phyloP scores from a whole-genome alignment of 2,797 vertebrate species.

The Lutra lutra region DNA sequence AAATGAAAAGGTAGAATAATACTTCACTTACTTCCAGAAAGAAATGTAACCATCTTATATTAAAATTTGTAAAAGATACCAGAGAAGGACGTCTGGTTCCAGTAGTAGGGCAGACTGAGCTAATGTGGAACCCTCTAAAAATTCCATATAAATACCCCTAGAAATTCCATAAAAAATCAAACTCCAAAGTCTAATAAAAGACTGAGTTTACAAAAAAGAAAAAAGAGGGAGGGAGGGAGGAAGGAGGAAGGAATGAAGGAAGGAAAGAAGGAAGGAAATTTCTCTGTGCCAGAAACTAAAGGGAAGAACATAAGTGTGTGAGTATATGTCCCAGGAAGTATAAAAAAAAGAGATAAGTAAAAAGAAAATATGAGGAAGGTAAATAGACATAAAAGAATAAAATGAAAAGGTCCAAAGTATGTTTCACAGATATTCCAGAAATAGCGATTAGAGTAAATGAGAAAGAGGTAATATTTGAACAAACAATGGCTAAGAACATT shows the following conservation, averaged over 20 bases:
- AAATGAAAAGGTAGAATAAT: slow-evolving; percentile 45
- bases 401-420: not conserved
- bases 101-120: not conserved
- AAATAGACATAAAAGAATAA: not conserved
- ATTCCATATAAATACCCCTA: not conserved
- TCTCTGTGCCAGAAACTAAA: not conserved
- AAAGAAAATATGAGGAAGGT: not conserved
- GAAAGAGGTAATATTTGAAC: slow-evolving; percentile 1
- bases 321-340: not conserved
- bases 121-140: not conserved
- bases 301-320: not conserved
- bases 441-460: slow-evolving; percentile 11
- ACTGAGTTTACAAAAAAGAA: not conserved
- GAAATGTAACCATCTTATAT: slow-evolving; percentile 24
- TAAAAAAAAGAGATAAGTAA: not conserved
- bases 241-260: no score
- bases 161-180: slow-evolving; percentile 16
- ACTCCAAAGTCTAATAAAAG: not conserved
- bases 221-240: not conserved
- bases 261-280: not conserved
- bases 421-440: not conserved
- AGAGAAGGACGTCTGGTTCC: not conserved
- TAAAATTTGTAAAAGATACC: slow-evolving; percentile 30
- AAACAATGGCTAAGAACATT: slow-evolving; percentile 7
- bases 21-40: slow-evolving; percentile 17